Base-by-base conservation (phyloP, 1,140 invertebrate species). In the Cheumatopsyche charites region DNA sequence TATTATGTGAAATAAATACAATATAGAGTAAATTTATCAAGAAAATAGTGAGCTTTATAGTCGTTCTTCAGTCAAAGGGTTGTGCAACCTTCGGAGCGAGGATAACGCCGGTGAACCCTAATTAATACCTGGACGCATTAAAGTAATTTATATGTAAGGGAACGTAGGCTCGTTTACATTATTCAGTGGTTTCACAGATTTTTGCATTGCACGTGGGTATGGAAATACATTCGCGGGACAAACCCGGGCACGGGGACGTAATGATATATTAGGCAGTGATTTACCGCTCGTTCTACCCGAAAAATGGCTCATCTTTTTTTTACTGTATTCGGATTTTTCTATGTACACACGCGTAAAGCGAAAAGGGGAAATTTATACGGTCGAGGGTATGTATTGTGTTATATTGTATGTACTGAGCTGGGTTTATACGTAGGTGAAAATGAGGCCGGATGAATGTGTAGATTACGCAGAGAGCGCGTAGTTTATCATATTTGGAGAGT, bases 51-150 rank as follows among this genome's bases (percentile, higher is more conserved):
- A 36, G 29, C 3, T 9, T 4, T 4, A 3, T 3, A 36, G 29
- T 4, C 3, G 29, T 36, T 3, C 29, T 3, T 3, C 29, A 36
- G 29, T 36, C 29, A 36, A 52, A 19, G 55, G 55, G 55, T 17
- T 23, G 49, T 19, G 49, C 17, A 36, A 36, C 61, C 17, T 36
- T 45, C 41, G 13, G 43, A 13, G 65, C 12, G 25, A 68, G 69
- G 69, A 63, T 71, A 71, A 65, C 49, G 42, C 62, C 29, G 42
- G 42, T 26, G 42, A 41, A 68, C 73, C 63, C 73, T 74, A 74
- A 74, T 74, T 74, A 74, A 74, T 74, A 74, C 73, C 73, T 71
- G 65, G 73, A 62, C 58, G 66, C 73, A 74, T 74, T 74, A 74
- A 67, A 61, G 73, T 74, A 74, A 74, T 74, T 74, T 74, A 74